Evolutionary conservation across 2,797 vertebrate genomes (phyloP).

Genomic region (Lacerta viridis): DNA sequence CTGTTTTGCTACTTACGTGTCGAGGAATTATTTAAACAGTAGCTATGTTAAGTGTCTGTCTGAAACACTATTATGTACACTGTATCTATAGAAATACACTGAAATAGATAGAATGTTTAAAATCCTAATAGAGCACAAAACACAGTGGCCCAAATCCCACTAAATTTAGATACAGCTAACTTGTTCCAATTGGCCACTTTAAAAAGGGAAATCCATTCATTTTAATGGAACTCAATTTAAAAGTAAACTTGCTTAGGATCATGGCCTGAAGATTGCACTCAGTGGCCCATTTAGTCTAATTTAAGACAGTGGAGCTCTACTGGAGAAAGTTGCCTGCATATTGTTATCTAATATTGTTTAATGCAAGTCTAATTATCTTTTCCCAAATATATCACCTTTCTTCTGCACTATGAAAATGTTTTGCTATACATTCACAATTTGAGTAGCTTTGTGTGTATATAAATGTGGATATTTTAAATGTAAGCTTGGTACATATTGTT

Average conservation of each 20-base stretch:
- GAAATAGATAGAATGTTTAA: conserved; percentile 53
- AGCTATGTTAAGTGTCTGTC: conserved; percentile 62
- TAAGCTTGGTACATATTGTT: conserved; percentile 43
- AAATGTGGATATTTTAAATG: conserved; percentile 41
- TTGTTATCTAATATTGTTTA: neutral
- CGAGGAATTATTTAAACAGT: conserved; percentile 55
- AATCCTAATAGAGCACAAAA: conserved; percentile 22
- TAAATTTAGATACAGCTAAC: neutral
- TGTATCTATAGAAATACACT: conserved; percentile 62
- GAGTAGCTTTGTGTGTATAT: conserved; percentile 37
- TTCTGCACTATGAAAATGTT: neutral
- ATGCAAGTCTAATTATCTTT: conserved; percentile 7
- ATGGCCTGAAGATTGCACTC: neutral
- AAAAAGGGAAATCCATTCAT: neutral
- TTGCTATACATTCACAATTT: conserved; percentile 40
- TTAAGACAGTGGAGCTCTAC: neutral
- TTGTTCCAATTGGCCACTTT: too few relatives aligned
- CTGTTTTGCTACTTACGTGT: conserved; percentile 38
- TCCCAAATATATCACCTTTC: conserved; percentile 15
- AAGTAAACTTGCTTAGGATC: neutral
- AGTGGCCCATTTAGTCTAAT: neutral
- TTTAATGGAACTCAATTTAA: conserved; percentile 15
- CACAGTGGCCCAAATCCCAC: neutral
- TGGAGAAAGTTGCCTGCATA: neutral
- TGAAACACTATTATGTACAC: conserved; percentile 46